A percentile compares a stretch with the other conserved stretches of the same genome.
Evolutionary conservation across 2,888 invertebrate species (phyloP).

Genomic region (Drymonia ruficornis): DNA sequence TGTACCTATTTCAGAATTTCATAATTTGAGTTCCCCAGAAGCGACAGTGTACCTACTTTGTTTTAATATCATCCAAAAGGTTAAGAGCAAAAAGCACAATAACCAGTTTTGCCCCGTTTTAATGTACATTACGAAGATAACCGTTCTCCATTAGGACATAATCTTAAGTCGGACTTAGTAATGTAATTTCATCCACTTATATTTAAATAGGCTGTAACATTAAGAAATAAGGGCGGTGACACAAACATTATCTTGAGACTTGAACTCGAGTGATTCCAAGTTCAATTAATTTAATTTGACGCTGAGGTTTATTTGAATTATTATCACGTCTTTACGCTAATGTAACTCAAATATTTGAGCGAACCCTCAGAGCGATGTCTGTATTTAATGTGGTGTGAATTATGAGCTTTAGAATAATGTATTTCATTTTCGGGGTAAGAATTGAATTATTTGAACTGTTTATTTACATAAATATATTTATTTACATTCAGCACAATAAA

Average conservation of each 20-base stretch:
- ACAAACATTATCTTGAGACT: slow-evolving; percentile 21
- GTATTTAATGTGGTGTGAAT: slow-evolving; percentile 19
- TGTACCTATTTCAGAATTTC: too few relatives aligned
- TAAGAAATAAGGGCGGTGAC: slow-evolving; percentile 17
- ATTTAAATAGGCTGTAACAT: not conserved
- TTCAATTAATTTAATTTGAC: slow-evolving; percentile 31
- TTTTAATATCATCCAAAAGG: too few relatives aligned
- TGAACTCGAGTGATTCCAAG: slow-evolving; percentile 30
- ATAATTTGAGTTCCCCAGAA: too few relatives aligned
- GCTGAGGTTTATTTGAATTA: slow-evolving; percentile 20
- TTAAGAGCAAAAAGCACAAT: not conserved
- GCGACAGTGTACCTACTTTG: too few relatives aligned
- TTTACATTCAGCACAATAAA: too few relatives aligned
- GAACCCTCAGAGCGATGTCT: slow-evolving; percentile 15
- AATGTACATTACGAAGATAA: not conserved
- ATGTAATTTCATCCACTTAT: slow-evolving; percentile 1
- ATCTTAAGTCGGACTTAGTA: not conserved
- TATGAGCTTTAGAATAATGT: slow-evolving; percentile 7
- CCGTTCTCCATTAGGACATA: not conserved
- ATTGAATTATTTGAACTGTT: not conserved
- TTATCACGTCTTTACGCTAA: slow-evolving; percentile 22
- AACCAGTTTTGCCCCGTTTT: not conserved
- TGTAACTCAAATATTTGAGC: slow-evolving; percentile 31
- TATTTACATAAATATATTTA: not conserved
- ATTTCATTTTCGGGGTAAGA: slow-evolving; percentile 13